These are phyloP conservation scores for Ciconia boyciana DNA, from an alignment of 2,113 vertebrate genomes.

Conservation along the genomic window DNA sequence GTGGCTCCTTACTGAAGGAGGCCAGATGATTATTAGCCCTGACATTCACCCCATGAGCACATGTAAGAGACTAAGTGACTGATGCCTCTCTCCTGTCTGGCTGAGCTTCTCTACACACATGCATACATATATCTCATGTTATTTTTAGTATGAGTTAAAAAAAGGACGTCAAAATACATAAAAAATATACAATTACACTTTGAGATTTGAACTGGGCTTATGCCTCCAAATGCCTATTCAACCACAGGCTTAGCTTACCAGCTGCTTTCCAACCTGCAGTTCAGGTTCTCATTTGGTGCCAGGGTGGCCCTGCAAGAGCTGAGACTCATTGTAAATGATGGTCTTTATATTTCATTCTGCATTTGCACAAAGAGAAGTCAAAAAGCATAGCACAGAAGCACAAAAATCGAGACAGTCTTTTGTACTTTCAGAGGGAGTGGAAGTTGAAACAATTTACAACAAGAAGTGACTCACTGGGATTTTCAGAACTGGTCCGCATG, in stretches of 20 bases:
- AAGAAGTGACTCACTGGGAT: background rate
- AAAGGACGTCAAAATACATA: background rate
- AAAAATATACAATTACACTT: background rate
- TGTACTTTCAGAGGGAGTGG: constrained; percentile 7
- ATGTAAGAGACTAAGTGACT: background rate
- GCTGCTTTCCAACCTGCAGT: background rate
- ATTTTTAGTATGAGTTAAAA: background rate
- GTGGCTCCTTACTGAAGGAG: background rate
- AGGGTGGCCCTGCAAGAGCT: background rate
- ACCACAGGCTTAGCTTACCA: background rate
- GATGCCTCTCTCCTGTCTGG: background rate
- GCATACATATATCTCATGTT: accelerated
- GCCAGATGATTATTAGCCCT: background rate
- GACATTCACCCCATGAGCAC: background rate
- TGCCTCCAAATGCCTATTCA: background rate
- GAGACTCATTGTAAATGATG: background rate
- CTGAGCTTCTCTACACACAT: background rate
- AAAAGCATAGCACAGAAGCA: background rate
- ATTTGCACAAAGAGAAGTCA: background rate
- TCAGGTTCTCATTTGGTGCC: background rate
- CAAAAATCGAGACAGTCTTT: background rate
- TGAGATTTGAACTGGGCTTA: background rate
- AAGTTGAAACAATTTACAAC: background rate
- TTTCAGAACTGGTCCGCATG: background rate
- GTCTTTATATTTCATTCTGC: background rate